Base-by-base conservation (phyloP, 2,888 invertebrate genomes). In the Amiota minor region DNA sequence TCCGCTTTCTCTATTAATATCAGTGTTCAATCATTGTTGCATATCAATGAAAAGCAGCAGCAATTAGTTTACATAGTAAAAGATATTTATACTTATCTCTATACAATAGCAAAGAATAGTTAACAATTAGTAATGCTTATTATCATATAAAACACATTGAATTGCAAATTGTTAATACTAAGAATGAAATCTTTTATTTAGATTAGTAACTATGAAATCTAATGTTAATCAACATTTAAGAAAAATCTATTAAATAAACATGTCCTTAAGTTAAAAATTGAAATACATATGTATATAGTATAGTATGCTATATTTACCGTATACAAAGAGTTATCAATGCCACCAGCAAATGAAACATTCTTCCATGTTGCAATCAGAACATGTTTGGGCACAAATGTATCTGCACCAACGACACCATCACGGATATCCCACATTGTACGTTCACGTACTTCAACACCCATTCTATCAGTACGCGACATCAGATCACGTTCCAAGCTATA, bases 351-450 rank as follows among this genome's bases (percentile, higher is more conserved):
- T 0, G 97, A 96, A 90, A 98, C 94, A 89, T 98, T 98, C 89
- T 96, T 97, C 99, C 98, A 99, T 0, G 98, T 98, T 72, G 96
- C 93, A 75, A 97, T 95, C 74, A 96, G 91, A 3, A 94, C 96
- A 87, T 97, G 97, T 87, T 97, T 97, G 0, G 98, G 97, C 79
- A 93, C 92, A 90, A 98, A 99, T 2, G 95, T 94, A 61, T 96
- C 95, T 0, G 97, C 94, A 0, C 98, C 98, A 45, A 97, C 95
- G 23, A 98, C 96, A 11, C 97, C 97, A 81, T 95, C 93, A 64
- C 96, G 93, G 74, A 97, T 94, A 86, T 97, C 97, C 96, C 97
- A 96, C 82, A 93, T 96, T 1, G 96, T 85, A 70, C 97, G 92
- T 88, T 97, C 96, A 59, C 96, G 91, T 89, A 97, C 93, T 89